Evolutionary conservation across 2,888 invertebrate genomes (phyloP).

Genomic region (Parnassius glacialis): DNA sequence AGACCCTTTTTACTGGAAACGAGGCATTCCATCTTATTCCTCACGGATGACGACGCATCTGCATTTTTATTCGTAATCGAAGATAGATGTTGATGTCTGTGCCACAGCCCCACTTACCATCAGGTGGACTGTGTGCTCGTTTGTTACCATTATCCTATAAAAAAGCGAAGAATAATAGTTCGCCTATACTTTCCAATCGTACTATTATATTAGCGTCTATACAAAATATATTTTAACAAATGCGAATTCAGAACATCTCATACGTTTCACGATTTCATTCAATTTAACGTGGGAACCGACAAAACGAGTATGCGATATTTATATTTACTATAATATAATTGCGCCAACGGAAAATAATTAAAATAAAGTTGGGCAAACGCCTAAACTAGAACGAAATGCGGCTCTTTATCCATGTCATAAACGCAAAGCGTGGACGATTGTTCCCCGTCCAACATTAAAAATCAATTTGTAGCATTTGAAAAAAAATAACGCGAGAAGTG

Average conservation of each 20-base stretch:
- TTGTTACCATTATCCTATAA: no score
- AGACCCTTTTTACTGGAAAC: no score
- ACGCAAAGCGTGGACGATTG: conserved; percentile 30
- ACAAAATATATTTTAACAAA: no score
- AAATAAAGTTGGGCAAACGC: conserved; percentile 13
- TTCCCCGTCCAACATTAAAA: conserved; percentile 49
- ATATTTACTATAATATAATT: conserved; percentile 5
- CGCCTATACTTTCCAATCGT: no score
- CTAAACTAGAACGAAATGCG: conserved; percentile 32
- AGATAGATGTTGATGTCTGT: no score
- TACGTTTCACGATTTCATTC: background rate
- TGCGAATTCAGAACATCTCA: background rate
- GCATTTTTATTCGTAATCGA: no score
- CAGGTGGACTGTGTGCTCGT: no score
- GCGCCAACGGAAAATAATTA: conserved; percentile 5
- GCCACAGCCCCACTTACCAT: no score
- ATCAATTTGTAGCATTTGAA: conserved; percentile 47
- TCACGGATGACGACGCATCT: no score
- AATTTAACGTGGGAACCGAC: conserved; percentile 9
- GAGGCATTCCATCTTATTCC: no score
- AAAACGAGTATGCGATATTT: background rate
- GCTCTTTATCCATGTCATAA: conserved; percentile 6
- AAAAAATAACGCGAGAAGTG: conserved; percentile 36
- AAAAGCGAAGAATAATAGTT: no score
- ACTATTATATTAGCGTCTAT: no score